Evolutionary conservation across 2,888 invertebrate species (phyloP).

Genomic region (Heliconius ismenius): DNA sequence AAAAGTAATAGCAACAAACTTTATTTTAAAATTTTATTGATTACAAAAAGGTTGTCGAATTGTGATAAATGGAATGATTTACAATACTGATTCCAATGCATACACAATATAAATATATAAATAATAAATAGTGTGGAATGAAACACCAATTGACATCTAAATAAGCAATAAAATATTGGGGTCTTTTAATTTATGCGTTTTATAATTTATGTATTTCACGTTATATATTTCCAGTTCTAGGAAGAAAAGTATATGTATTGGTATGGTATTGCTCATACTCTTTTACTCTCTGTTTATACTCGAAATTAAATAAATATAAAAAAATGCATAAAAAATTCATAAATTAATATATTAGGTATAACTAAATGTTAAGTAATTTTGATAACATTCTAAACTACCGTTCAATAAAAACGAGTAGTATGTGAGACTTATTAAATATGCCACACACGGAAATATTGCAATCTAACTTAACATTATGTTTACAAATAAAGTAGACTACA

Average conservation of each 20-base stretch:
- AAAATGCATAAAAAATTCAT: neutral
- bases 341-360: neutral
- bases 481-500: neutral
- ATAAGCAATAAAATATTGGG: neutral
- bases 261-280: too few species aligned
- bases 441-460: neutral
- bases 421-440: constrained; percentile 3
- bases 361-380: neutral
- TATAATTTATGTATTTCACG: too few species aligned
- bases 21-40: constrained; percentile 8
- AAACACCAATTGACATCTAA: neutral
- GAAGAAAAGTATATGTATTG: neutral
- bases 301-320: neutral
- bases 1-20: neutral
- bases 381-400: too few species aligned
- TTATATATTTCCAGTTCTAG: neutral
- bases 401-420: neutral
- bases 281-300: neutral
- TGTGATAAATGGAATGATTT: constrained; percentile 14
- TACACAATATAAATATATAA: constrained; percentile 9
- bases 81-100: constrained; percentile 21
- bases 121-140: neutral
- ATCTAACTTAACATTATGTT: neutral
- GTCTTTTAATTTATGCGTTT: neutral
- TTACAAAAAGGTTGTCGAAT: neutral